A percentile compares a stretch with the other conserved stretches of the same genome.
These are phyloP conservation scores for Dipodomys ordii DNA, from an alignment of 2,113 vertebrate genomes.

Conservation along the genomic window DNA sequence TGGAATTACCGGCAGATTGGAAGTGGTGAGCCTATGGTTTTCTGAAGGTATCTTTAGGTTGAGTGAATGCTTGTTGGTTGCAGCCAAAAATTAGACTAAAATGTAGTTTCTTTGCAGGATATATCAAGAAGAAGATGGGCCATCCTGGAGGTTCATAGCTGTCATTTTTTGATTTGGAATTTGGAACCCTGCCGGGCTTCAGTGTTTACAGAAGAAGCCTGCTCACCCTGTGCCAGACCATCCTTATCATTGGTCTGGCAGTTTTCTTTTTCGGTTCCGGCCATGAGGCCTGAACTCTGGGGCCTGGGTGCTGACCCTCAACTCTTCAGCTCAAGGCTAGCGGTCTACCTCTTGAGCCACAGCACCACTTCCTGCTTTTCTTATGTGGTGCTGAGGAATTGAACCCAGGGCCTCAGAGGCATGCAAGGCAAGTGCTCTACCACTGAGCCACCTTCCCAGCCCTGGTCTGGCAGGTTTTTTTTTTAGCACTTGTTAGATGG, in stretches of 20 bases:
- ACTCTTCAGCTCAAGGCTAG: neutral
- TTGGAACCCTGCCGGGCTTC: accelerated
- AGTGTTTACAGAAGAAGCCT: neutral
- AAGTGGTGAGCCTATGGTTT: slow-evolving; percentile 90
- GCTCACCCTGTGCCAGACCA: neutral
- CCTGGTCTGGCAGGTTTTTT: neutral
- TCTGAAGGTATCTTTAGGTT: slow-evolving; percentile 86
- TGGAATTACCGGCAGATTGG: slow-evolving; percentile 96
- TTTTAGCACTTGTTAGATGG: neutral
- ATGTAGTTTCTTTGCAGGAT: slow-evolving; percentile 39
- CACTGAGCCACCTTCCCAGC: no score
- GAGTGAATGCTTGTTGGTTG: neutral
- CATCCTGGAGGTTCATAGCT: neutral
- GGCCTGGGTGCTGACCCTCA: no score
- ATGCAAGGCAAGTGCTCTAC: no score
- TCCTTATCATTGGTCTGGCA: neutral
- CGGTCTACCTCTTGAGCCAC: no score
- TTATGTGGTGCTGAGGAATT: no score
- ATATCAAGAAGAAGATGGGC: neutral
- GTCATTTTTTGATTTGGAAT: neutral
- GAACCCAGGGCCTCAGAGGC: no score
- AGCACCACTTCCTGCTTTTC: no score
- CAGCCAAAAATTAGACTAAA: neutral
- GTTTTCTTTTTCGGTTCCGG: no score
- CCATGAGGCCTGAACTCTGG: no score